A percentile compares a stretch with the other conserved stretches of the same genome.
Conservation (phyloP, 2,888 invertebrate genomes). For the Mythimna loreyi region DNA sequence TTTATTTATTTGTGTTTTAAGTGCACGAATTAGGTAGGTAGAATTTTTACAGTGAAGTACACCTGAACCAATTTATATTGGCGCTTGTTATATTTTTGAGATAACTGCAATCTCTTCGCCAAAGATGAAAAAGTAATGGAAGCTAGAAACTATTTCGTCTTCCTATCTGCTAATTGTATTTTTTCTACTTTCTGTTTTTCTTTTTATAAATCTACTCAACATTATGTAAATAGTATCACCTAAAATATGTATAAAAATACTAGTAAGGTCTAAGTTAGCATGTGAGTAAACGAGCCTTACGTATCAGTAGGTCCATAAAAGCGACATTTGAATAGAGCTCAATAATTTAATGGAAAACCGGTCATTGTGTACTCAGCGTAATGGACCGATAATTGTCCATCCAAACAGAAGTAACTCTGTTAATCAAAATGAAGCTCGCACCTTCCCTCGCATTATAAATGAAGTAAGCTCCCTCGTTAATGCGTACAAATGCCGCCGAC, state of each 20-base stretch:
- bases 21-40: conserved; percentile 13
- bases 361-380: conserved; percentile 85
- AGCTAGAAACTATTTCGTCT: too few relatives aligned
- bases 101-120: not conserved
- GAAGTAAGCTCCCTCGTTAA: conserved; percentile 72
- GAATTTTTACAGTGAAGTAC: conserved; percentile 1
- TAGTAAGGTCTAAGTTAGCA: conserved; percentile 2
- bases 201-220: not conserved
- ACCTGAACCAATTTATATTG: not conserved
- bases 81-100: not conserved
- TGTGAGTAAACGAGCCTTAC: conserved; percentile 58
- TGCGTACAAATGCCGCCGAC: conserved; percentile 76
- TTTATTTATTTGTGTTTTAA: conserved; percentile 50
- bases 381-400: conserved; percentile 90
- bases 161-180: not conserved
- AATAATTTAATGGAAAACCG: conserved; percentile 85
- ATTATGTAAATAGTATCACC: conserved; percentile 3
- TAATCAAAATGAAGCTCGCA: conserved; percentile 87
- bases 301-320: conserved; percentile 69
- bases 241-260: conserved; percentile 30
- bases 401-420: conserved; percentile 89
- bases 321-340: conserved; percentile 80
- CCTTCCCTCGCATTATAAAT: conserved; percentile 78
- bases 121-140: not conserved
- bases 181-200: not conserved